phyloP scores from a whole-genome alignment of 2,888 invertebrate species.

The Ceraclea dissimilis region DNA sequence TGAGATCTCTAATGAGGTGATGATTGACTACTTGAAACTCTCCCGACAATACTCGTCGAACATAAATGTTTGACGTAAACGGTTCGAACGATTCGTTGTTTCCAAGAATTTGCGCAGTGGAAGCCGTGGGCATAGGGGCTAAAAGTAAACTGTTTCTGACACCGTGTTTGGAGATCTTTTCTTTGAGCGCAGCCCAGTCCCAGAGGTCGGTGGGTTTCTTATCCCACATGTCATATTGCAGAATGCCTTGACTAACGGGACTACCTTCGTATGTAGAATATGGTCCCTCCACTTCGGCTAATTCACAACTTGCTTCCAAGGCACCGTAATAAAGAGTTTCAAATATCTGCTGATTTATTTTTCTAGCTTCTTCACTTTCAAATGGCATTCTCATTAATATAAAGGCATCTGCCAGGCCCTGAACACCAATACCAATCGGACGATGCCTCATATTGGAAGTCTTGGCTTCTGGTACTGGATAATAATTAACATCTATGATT shows the following conservation, averaged over 20 bases:
- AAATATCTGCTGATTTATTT: constrained; percentile 91
- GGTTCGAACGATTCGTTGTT: constrained; percentile 99
- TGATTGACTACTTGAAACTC: constrained; percentile 96
- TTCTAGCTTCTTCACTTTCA: constrained; percentile 77
- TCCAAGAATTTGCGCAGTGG: constrained; percentile 97
- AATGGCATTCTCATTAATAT: constrained; percentile 89
- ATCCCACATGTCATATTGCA: constrained; percentile 98
- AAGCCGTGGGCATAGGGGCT: constrained; percentile 98
- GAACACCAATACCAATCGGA: constrained; percentile 90
- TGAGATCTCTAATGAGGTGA: constrained; percentile 87
- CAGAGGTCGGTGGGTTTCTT: constrained; percentile 79
- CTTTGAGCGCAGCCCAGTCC: constrained; percentile 81
- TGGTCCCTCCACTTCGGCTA: constrained; percentile 75
- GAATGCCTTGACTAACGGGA: constrained; percentile 89
- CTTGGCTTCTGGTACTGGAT: constrained; percentile 85
- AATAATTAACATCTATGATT: constrained; percentile 94
- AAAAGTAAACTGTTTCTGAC: constrained; percentile 87
- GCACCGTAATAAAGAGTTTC: constrained; percentile 98
- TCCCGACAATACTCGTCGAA: constrained; percentile 87
- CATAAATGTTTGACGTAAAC: constrained; percentile 96
- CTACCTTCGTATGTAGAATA: constrained; percentile 89
- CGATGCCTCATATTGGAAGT: constrained; percentile 81
- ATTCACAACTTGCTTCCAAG: constrained; percentile 89
- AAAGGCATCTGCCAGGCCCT: constrained; percentile 96
- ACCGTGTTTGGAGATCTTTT: constrained; percentile 80